Base-by-base conservation (phyloP, 2,113 vertebrate species). In the Xiphorhynchus elegans region DNA sequence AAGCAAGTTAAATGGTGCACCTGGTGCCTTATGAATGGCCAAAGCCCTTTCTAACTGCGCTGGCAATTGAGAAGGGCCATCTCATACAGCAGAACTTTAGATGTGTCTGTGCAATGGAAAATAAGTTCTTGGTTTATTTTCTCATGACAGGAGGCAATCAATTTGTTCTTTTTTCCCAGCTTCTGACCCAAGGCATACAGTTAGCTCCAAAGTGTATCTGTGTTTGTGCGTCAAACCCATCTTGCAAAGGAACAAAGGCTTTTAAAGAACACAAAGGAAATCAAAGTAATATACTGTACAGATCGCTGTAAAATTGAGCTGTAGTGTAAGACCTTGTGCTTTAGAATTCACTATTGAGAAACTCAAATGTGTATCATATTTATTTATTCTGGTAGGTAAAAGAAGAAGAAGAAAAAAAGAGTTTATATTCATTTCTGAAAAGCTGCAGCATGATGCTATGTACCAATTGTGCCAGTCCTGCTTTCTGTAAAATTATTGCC, bases 381-480 rank as follows among this genome's bases (percentile, higher is more conserved):
- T 98, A 98, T 98, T 98, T 98, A 98, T 98, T 98, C 97, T 95
- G 97, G 95, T 98, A 98, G 97, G 94, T 97, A 96, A 97, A 95
- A 96, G 83, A 95, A 86, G 33, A 95, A 96, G 85, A 94, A 76
- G 13, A 37, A 77, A 89, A 86, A 80, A 93, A 91, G 87, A 92
- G 63, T 96, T 97, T 97, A 92, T 97, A 95, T 97, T 92, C 33
- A 90, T 96, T 97, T 96, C 84, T 23, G 6, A 94, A 88, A 95
- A 97, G 87, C 93, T 92, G 88, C 95, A 97, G 98, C 98, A 98
- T 98, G 98, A 97, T 46, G 75, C 95, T 96, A 96, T 97, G 97
- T 97, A 95, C 96, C 47, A 31, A 77, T 95, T 60, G 94, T 89
- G 96, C 97, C 96, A 64, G 96, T 98, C 96, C 96, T 94, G 95